Percentiles rank a stretch among this genome's conserved stretches.
Evolutionary conservation across 2,888 invertebrate species (phyloP).

Genomic region (Parnassius orleans): DNA sequence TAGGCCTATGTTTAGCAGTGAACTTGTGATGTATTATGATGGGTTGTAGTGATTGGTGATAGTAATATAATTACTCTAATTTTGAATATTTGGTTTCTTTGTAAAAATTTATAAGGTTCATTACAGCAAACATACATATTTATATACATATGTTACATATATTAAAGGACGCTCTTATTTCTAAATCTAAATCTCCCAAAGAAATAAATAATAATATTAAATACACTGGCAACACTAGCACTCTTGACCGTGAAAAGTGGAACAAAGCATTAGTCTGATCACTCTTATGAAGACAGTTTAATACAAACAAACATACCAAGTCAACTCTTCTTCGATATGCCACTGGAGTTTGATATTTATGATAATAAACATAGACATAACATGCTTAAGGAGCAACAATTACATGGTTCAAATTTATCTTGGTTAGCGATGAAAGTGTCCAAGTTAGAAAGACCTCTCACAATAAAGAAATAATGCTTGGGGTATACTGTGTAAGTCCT

Average conservation of each 20-base stretch:
- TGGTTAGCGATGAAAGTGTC: constrained; percentile 17
- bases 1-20: no score
- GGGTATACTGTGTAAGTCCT: not conserved
- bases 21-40: no score
- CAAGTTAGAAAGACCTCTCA: constrained; percentile 36
- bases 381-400: not conserved
- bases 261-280: constrained; percentile 54
- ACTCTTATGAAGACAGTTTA: constrained; percentile 43
- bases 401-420: constrained; percentile 2
- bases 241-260: constrained; percentile 76
- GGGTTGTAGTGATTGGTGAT: no score
- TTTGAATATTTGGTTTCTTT: no score
- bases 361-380: fast-evolving
- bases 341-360: constrained; percentile 41
- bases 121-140: no score
- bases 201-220: constrained; percentile 29
- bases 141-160: not conserved
- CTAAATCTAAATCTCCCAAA: constrained; percentile 29
- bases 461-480: constrained; percentile 4
- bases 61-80: no score
- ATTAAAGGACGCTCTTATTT: not conserved
- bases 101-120: no score
- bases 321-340: constrained; percentile 16
- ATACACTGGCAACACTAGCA: constrained; percentile 51
- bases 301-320: constrained; percentile 32